phyloP scores from a whole-genome alignment of 1,140 invertebrate genomes.

The Brachionus calyciflorus region DNA sequence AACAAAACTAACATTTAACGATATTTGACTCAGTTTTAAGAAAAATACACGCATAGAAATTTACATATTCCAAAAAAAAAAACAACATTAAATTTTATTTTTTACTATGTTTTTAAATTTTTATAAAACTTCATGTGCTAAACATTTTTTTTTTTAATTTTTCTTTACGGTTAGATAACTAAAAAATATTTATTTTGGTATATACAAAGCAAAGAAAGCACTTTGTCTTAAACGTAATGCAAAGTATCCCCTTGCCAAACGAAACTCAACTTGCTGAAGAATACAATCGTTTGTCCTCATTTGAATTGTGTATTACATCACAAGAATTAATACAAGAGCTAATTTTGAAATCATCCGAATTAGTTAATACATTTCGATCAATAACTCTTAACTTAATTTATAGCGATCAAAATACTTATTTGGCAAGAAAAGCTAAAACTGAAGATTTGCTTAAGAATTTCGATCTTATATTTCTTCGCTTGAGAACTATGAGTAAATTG shows the following conservation, averaged over 20 bases:
- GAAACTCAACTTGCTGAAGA: constrained; percentile 14
- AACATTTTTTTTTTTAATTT: no score
- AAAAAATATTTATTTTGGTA: no score
- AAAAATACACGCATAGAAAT: no score
- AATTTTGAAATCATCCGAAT: background rate
- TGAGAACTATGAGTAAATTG: constrained; percentile 22
- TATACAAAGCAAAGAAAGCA: no score
- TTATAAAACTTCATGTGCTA: no score
- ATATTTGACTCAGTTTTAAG: no score
- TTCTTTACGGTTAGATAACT: no score
- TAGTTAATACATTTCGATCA: background rate
- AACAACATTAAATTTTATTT: no score
- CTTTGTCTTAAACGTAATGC: constrained; percentile 29
- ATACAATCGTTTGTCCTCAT: constrained; percentile 35
- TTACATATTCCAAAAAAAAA: no score
- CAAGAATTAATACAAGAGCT: constrained; percentile 37
- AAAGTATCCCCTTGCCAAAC: constrained; percentile 14
- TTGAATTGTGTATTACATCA: constrained; percentile 30
- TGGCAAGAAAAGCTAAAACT: constrained; percentile 1
- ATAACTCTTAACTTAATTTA: background rate
- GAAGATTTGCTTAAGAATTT: constrained; percentile 8
- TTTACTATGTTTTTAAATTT: no score
- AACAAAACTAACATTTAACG: no score
- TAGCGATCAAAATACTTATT: constrained; percentile 36
- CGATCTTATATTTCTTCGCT: background rate